These are phyloP conservation scores for Peucedramus taeniatus DNA, from an alignment of 2,113 vertebrate genomes.

Conservation along the genomic window DNA sequence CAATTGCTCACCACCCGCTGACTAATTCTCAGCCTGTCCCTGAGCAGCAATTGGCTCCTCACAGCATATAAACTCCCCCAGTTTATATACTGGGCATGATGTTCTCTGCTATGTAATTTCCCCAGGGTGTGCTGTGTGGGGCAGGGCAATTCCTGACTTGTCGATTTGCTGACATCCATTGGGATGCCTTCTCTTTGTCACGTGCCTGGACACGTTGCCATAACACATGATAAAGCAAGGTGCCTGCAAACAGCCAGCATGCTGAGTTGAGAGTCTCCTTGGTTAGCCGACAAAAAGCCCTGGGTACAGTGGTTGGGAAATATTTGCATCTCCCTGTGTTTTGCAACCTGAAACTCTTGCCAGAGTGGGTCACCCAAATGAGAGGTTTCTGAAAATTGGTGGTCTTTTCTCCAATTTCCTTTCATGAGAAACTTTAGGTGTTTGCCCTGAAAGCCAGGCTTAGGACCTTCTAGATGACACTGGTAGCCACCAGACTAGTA, in stretches of 20 bases:
- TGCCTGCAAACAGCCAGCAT: background rate
- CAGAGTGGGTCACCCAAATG: background rate
- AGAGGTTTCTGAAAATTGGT: background rate
- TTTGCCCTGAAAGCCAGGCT: background rate
- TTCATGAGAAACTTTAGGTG: background rate
- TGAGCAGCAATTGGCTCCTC: background rate
- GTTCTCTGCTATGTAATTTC: background rate
- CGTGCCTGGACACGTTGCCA: background rate
- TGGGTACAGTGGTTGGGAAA: background rate
- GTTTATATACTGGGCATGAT: background rate
- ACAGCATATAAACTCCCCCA: background rate
- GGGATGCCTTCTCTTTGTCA: background rate
- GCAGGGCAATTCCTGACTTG: background rate
- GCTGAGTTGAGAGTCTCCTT: background rate
- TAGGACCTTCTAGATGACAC: background rate
- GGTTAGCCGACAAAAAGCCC: background rate
- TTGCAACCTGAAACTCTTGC: background rate
- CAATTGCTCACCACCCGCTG: background rate
- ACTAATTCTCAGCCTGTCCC: background rate
- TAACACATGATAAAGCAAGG: background rate
- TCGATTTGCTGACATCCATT: background rate
- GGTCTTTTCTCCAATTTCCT: background rate
- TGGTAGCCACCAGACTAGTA: background rate
- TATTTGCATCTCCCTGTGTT: background rate
- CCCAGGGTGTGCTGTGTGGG: background rate